phyloP scores from a whole-genome alignment of 2,888 invertebrate genomes.

The Phortica magna region DNA sequence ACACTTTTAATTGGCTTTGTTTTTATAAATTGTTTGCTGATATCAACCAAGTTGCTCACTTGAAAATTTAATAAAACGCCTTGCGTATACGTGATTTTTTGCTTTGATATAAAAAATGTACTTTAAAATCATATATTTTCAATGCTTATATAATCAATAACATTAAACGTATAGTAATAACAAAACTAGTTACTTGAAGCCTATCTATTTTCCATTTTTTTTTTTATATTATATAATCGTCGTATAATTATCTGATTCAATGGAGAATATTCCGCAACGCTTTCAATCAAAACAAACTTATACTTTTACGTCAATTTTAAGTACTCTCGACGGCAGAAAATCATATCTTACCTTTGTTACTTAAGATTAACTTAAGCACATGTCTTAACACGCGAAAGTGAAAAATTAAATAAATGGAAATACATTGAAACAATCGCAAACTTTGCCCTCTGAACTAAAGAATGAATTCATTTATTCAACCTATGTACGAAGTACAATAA shows the following conservation, averaged over 20 bases:
- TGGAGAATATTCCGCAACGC: not conserved
- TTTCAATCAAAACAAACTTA: not conserved
- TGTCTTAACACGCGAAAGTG: not conserved
- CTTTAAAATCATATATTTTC: too few species aligned
- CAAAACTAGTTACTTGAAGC: not conserved
- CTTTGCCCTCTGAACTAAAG: conserved; percentile 19
- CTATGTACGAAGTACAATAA: not conserved
- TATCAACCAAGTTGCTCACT: too few species aligned
- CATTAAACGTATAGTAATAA: not conserved
- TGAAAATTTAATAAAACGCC: too few species aligned
- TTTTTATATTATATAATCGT: not conserved
- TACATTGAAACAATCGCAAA: not conserved
- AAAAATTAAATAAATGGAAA: not conserved
- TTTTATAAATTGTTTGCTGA: too few species aligned
- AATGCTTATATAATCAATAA: not conserved
- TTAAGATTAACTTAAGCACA: not conserved
- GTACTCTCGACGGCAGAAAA: not conserved
- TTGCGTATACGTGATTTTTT: too few species aligned
- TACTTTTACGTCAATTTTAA: not conserved
- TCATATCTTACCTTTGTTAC: conserved; percentile 12
- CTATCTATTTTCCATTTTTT: not conserved
- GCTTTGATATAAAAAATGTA: too few species aligned
- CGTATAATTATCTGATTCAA: conserved; percentile 2
- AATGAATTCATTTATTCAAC: conserved; percentile 1
- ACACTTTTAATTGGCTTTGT: too few species aligned